phyloP scores from a whole-genome alignment of 2,113 vertebrate genomes.

The Trogon surrucura region DNA sequence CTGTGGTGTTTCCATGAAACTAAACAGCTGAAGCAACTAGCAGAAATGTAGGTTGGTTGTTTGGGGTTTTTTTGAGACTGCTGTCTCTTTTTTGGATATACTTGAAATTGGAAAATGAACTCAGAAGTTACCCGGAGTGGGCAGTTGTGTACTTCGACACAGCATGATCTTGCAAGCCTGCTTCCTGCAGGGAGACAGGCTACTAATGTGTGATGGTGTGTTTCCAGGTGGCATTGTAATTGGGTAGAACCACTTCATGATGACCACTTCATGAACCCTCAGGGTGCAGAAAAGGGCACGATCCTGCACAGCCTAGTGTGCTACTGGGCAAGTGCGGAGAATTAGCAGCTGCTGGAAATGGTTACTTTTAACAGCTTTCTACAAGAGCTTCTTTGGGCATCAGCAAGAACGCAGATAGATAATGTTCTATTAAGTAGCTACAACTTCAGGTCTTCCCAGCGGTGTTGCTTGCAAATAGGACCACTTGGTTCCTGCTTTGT shows the following conservation, averaged over 20 bases:
- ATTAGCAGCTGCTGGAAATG: not conserved
- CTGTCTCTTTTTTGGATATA: not conserved
- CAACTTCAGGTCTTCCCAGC: not conserved
- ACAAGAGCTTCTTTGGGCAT: not conserved
- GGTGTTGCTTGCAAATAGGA: not conserved
- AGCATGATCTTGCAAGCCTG: not conserved
- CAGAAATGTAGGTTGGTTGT: not conserved
- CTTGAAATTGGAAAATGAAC: not conserved
- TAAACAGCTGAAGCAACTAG: not conserved
- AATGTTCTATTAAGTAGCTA: not conserved
- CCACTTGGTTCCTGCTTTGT: not conserved
- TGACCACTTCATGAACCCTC: not conserved
- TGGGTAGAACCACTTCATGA: not conserved
- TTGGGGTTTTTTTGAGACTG: not conserved
- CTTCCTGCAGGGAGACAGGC: not conserved
- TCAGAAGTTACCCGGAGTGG: not conserved
- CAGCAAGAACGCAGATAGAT: not conserved
- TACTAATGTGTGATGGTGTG: accelerated
- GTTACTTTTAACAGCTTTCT: not conserved
- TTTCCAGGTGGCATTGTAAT: not conserved
- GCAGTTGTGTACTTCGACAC: not conserved
- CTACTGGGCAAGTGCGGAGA: not conserved
- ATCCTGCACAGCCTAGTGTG: not conserved
- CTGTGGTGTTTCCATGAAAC: not conserved
- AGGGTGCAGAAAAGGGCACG: not conserved